A percentile compares a stretch with the other conserved stretches of the same genome.
Conservation (phyloP, 2,888 invertebrate genomes). For the Hirtodrosophila confusa region DNA sequence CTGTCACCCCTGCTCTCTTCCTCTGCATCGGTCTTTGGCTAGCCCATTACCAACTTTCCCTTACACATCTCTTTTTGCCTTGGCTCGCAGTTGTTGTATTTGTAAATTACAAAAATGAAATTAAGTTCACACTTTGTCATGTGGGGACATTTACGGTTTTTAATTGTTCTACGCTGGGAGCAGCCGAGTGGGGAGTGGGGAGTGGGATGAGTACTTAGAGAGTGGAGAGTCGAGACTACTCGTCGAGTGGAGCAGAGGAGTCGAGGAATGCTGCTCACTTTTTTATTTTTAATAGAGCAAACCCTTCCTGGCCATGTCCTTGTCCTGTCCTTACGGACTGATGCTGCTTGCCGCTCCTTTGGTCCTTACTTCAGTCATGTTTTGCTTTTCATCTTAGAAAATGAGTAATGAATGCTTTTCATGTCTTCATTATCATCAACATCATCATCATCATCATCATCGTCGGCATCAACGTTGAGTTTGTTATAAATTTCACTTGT, state of each 20-base stretch:
- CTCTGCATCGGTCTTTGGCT: not conserved
- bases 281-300: conserved; percentile 25
- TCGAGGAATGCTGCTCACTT: conserved; percentile 47
- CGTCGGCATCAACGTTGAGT: conserved; percentile 42
- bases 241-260: conserved; percentile 11
- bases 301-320: conserved; percentile 4
- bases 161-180: conserved; percentile 68
- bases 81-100: conserved; percentile 59
- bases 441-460: conserved; percentile 10
- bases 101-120: conserved; percentile 80
- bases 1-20: not conserved
- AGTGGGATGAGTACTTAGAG: not conserved
- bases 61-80: conserved; percentile 32
- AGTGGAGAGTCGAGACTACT: not conserved
- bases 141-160: conserved; percentile 80
- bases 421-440: conserved; percentile 32
- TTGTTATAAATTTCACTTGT: conserved; percentile 51
- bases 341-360: conserved; percentile 3
- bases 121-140: conserved; percentile 81
- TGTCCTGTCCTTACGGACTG: conserved; percentile 3
- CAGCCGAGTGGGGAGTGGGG: conserved; percentile 2
- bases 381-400: conserved; percentile 47
- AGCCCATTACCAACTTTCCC: conserved; percentile 48
- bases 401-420: conserved; percentile 68
- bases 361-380: conserved; percentile 1